Base-by-base conservation (phyloP, 2,113 vertebrate species). In the Mixornis gularis region DNA sequence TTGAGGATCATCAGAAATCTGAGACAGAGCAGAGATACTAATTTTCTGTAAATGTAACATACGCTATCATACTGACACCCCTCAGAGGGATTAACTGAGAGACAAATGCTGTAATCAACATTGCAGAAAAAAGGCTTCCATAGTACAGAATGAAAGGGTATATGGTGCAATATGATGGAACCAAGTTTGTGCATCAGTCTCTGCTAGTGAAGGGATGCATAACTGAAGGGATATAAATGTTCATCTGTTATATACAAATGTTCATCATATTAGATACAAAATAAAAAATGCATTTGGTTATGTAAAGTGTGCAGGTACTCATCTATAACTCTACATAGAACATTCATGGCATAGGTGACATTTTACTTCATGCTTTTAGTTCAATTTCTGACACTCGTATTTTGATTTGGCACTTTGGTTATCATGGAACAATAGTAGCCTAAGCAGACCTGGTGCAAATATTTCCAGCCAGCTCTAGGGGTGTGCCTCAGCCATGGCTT, bases 351-450 rank as follows among this genome's bases (percentile, higher is more conserved):
- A 38, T 38, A 27, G 3, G 1, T 13, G 22, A 12, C 24, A 64
- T 64, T 93, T 87, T 29, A 34, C 17, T 58, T 82, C 26, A 55
- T 18, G 19, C 12, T 73, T 81, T 85, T 58, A 20, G 58, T 55
- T 59, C 22, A 10, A 13, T 38, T 91, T 72, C 53, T 3, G 6
- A 11, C 26, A 70, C 5, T 56, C 0, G 0, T 56, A 19, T 43
- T 81, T 81, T 68, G 46, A 58, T 77, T 52, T 66, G 38, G 32
- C 26, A 14, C 32, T 38, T 64, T 17, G 8, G 4, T 44, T 90
- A 10, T 38, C 32, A 41, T 17, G 46, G 58, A 79, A 25, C 19
- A 60, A 5, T 38, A 46, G 20, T 1, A 43, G 17, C 29, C 14
- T 29, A 21, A 46, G 76, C 18, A 79, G 46, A 77, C 3, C 6